Evolutionary conservation across 1,140 invertebrate genomes (phyloP).

Genomic region (Chelonus insularis): DNA sequence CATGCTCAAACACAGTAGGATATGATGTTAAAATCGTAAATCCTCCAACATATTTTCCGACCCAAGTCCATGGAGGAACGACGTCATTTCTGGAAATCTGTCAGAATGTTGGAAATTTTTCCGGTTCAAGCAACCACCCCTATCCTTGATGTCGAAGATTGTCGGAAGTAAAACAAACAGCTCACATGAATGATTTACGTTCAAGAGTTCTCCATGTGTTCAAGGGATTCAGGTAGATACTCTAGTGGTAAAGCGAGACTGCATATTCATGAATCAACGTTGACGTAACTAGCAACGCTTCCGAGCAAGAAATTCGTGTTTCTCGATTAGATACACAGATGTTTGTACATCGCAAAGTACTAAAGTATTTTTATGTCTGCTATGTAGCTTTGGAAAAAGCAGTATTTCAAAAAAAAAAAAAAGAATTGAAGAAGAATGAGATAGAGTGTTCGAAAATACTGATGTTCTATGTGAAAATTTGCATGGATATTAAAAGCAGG

Average conservation of each 20-base stretch:
- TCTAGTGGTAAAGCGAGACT: too few species aligned
- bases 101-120: neutral
- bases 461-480: conserved; percentile 28
- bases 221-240: too few species aligned
- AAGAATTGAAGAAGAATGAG: neutral
- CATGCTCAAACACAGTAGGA: too few species aligned
- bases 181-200: neutral
- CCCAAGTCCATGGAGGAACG: too few species aligned
- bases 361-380: neutral
- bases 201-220: neutral
- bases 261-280: too few species aligned
- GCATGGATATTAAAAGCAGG: conserved; percentile 33
- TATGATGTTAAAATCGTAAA: too few species aligned
- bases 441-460: too few species aligned
- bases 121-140: too few species aligned
- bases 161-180: conserved; percentile 1
- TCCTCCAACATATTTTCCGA: too few species aligned
- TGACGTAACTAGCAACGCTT: conserved; percentile 18
- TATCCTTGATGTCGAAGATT: neutral
- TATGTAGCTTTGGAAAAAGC: neutral
- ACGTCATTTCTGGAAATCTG: neutral
- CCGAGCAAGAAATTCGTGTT: too few species aligned
- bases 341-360: conserved; percentile 3
- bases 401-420: neutral
- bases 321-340: neutral